Conservation (phyloP, 2,113 vertebrate genomes). For the Calonectris borealis region DNA sequence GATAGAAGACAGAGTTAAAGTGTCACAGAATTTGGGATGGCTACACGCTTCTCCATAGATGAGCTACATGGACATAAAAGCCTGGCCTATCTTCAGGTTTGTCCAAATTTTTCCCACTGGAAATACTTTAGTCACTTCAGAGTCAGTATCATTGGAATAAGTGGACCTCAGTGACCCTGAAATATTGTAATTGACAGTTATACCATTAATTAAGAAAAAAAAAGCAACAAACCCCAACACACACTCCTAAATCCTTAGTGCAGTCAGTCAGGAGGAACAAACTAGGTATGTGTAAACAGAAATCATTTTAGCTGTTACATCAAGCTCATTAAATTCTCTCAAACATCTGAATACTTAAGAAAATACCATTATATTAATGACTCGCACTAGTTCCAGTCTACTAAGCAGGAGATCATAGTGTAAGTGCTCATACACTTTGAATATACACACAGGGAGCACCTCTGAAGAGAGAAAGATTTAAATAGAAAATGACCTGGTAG, state of each 20-base stretch:
- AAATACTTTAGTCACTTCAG: background rate
- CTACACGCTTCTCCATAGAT: background rate
- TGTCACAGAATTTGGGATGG: background rate
- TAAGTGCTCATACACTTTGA: background rate
- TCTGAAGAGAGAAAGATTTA: conserved; percentile 7
- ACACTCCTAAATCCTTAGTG: background rate
- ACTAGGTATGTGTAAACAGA: background rate
- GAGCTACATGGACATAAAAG: background rate
- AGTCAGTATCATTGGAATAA: background rate
- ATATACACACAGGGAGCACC: background rate
- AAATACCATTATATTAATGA: background rate
- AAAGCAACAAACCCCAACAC: background rate
- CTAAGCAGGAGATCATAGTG: background rate
- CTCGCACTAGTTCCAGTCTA: background rate
- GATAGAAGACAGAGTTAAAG: background rate
- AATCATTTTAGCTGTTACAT: background rate
- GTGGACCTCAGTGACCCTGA: background rate
- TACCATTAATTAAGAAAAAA: background rate
- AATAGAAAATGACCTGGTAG: background rate
- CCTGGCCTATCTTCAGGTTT: background rate
- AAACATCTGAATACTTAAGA: background rate
- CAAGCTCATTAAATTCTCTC: background rate
- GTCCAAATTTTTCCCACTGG: background rate
- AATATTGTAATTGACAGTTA: background rate
- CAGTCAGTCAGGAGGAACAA: background rate